Percentiles rank a stretch among this genome's conserved stretches.
Evolutionary conservation across 2,113 vertebrate species (phyloP).

Genomic region (Phocoena phocoena): DNA sequence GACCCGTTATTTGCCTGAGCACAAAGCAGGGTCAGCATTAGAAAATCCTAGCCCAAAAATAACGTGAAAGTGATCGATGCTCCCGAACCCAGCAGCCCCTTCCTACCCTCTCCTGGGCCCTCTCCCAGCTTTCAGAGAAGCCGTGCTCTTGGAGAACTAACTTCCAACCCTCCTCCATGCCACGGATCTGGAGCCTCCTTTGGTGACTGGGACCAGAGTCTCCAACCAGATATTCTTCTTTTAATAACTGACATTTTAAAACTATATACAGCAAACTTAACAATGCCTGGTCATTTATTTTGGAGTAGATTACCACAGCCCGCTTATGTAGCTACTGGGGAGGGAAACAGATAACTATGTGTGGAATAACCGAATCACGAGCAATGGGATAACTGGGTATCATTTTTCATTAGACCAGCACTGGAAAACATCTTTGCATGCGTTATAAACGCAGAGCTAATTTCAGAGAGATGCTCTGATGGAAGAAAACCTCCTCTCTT

Average conservation of each 20-base stretch:
- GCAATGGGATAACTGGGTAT: conserved; percentile 17
- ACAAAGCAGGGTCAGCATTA: conserved; percentile 44
- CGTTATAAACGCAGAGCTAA: conserved; percentile 17
- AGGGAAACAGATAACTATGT: conserved; percentile 42
- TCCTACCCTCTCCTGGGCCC: neutral
- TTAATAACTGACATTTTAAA: neutral
- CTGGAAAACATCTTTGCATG: neutral
- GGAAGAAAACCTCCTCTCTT: neutral
- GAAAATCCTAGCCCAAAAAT: neutral
- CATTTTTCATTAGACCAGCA: conserved; percentile 8
- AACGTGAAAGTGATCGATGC: conserved; percentile 11
- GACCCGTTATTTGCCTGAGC: neutral
- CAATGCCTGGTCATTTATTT: neutral
- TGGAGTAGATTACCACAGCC: neutral
- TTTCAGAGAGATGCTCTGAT: neutral
- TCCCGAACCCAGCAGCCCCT: neutral
- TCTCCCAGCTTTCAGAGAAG: neutral
- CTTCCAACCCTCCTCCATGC: neutral
- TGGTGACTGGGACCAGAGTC: neutral
- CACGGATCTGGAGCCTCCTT: neutral
- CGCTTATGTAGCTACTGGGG: neutral
- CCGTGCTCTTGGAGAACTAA: neutral
- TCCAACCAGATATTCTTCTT: neutral
- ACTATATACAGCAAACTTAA: neutral
- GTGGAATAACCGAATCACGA: conserved; percentile 44